Evolutionary conservation across 2,113 vertebrate species (phyloP).

Genomic region (Mirounga angustirostris): DNA sequence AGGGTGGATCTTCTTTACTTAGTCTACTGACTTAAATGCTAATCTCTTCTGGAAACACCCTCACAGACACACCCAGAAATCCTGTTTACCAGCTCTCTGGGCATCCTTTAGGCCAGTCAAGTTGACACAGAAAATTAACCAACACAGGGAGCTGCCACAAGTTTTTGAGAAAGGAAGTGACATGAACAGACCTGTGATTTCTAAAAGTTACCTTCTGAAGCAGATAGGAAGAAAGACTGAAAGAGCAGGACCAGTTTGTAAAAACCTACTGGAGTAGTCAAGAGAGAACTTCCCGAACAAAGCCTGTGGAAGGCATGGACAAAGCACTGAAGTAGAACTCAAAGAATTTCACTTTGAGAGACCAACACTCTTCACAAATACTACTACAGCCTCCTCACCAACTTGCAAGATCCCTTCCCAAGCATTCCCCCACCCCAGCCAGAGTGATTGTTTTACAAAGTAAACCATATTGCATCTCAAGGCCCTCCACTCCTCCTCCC

Average conservation of each 20-base stretch:
- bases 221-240: not conserved
- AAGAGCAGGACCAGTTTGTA: not conserved
- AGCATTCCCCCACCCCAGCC: accelerated
- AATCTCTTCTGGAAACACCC: not conserved
- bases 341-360: not conserved
- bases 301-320: not conserved
- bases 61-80: not conserved
- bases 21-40: not conserved
- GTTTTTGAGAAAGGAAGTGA: not conserved
- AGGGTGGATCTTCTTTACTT: not conserved
- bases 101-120: not conserved
- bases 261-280: not conserved
- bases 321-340: not conserved
- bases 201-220: conserved; percentile 1
- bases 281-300: not conserved
- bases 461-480: not conserved
- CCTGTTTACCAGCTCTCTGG: not conserved
- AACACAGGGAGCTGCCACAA: not conserved
- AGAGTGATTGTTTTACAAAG: not conserved
- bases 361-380: not conserved
- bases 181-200: not conserved
- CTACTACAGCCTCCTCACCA: not conserved
- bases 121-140: not conserved
- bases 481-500: not conserved
- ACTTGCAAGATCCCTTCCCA: not conserved